Percentiles rank a stretch among this genome's conserved stretches.
These are phyloP conservation scores for Haliclystus octoradiatus DNA, from an alignment of 30 jellyfish, hydroid and myxozoan genomes.

Conservation along the genomic window DNA sequence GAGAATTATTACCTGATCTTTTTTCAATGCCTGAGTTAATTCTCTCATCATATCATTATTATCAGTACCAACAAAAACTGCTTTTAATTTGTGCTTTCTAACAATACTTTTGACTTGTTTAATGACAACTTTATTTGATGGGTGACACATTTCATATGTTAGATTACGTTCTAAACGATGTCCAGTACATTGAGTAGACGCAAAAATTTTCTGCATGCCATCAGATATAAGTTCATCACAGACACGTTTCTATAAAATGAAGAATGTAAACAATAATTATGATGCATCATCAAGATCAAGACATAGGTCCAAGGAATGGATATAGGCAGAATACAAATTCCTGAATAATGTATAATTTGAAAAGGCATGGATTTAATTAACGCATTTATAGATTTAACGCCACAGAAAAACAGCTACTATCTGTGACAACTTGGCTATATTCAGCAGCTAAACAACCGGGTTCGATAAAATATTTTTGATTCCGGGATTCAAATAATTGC, in stretches of 20 bases:
- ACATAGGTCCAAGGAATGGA: no score
- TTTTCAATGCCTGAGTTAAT: conserved; percentile 43
- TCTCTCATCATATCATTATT: conserved; percentile 62
- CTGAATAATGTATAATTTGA: no score
- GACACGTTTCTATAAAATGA: conserved; percentile 22
- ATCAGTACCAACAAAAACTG: conserved; percentile 88
- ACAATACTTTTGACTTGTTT: conserved; percentile 36
- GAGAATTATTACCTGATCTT: conserved; percentile 7
- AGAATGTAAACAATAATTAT: no score
- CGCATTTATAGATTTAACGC: no score
- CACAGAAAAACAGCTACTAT: no score
- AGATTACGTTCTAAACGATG: conserved; percentile 19
- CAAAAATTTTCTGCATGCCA: conserved; percentile 25
- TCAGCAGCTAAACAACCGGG: no score
- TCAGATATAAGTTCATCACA: conserved; percentile 62
- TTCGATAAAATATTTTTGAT: no score
- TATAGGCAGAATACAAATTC: no score
- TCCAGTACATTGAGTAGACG: conserved; percentile 91
- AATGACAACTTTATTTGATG: conserved; percentile 51
- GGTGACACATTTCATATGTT: conserved; percentile 88
- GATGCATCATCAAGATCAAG: no score
- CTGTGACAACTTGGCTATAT: no score
- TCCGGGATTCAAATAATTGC: no score
- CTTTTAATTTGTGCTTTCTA: conserved; percentile 20
- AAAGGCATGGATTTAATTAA: no score